These are phyloP conservation scores for Scaptomyza caliginosa DNA, from an alignment of 2,888 invertebrate genomes.

Conservation along the genomic window DNA sequence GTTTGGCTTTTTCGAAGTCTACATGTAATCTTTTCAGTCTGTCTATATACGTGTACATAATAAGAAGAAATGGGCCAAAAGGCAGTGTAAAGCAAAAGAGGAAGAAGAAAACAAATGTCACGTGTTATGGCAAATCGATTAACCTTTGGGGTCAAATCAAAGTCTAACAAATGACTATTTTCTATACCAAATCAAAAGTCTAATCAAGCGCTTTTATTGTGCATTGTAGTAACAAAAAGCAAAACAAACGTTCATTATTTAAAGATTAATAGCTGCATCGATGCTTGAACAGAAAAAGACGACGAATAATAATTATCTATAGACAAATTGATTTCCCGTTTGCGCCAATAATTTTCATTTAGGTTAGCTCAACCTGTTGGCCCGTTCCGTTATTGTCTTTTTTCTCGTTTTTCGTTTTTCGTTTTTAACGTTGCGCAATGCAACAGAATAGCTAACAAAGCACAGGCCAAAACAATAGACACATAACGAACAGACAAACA, in stretches of 20 bases:
- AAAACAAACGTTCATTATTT: too few species aligned
- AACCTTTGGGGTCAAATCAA: background rate
- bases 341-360: constrained; percentile 14
- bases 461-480: constrained; percentile 56
- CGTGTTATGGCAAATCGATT: constrained; percentile 52
- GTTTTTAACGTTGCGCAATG: constrained; percentile 57
- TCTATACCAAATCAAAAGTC: background rate
- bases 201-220: background rate
- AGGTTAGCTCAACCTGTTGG: constrained; percentile 16
- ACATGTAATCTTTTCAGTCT: constrained; percentile 41
- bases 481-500: constrained; percentile 50
- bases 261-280: constrained; percentile 1
- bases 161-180: background rate
- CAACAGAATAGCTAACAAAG: constrained; percentile 71
- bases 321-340: constrained; percentile 32
- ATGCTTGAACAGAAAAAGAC: background rate
- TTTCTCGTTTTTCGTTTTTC: constrained; percentile 11
- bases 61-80: constrained; percentile 51
- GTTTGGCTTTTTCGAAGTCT: constrained; percentile 50
- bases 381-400: constrained; percentile 46
- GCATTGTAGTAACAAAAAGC: too few species aligned
- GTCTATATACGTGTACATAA: background rate
- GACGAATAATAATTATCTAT: constrained; percentile 8
- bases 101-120: constrained; percentile 30
- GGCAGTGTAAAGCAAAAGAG: constrained; percentile 8